Conservation (phyloP, 2,797 vertebrate species). For the Hippocampus kuda region DNA sequence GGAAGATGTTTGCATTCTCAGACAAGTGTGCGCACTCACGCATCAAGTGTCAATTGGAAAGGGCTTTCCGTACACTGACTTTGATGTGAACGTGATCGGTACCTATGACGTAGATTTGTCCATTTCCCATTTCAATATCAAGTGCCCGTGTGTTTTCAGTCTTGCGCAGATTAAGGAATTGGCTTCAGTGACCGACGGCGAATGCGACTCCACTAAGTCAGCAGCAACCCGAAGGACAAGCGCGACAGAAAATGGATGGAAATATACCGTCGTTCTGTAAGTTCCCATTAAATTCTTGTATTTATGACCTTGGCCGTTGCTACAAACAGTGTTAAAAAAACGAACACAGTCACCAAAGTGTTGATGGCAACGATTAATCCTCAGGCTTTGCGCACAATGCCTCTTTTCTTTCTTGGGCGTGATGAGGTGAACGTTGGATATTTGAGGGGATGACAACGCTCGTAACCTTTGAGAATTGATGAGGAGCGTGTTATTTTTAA, state of each 20-base stretch:
- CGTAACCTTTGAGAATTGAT: conserved; percentile 45
- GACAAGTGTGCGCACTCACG: conserved; percentile 12
- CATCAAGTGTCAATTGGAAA: conserved; percentile 2
- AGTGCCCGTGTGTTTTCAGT: neutral
- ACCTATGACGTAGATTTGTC: neutral
- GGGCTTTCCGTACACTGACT: too few species aligned
- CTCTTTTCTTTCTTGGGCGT: conserved; percentile 33
- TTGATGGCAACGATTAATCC: conserved; percentile 41
- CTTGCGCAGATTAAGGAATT: too few species aligned
- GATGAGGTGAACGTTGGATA: conserved; percentile 50
- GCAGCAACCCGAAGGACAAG: too few species aligned
- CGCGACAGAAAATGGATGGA: neutral
- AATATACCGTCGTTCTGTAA: neutral
- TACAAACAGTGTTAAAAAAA: conserved; percentile 12
- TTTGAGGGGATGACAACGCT: conserved; percentile 43
- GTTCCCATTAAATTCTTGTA: neutral
- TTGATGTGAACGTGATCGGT: too few species aligned
- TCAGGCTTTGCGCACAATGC: conserved; percentile 43
- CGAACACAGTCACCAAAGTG: conserved; percentile 35
- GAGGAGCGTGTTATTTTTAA: conserved; percentile 30
- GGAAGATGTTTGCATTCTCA: conserved; percentile 26
- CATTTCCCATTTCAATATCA: neutral
- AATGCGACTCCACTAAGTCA: too few species aligned
- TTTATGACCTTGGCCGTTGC: neutral
- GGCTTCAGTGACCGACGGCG: too few species aligned